phyloP scores from a whole-genome alignment of 2,113 vertebrate species.

The Fulica atra region DNA sequence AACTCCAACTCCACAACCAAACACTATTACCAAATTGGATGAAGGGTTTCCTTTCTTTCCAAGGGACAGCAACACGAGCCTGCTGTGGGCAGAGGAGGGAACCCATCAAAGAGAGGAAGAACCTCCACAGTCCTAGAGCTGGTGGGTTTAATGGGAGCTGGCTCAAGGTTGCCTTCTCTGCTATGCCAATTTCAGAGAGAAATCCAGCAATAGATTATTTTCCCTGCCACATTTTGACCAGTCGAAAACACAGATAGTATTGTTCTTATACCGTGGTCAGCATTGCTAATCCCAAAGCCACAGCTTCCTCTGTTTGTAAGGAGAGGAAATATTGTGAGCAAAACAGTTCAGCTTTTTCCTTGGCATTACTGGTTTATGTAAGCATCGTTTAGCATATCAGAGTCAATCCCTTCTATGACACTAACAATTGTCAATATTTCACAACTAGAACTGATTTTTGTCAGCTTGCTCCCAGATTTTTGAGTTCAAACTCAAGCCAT shows the following conservation, averaged over 20 bases:
- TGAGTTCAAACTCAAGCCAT: not conserved
- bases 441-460: not conserved
- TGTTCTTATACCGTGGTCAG: not conserved
- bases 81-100: not conserved
- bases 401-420: not conserved
- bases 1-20: no score
- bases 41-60: not conserved
- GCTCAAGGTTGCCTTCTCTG: not conserved
- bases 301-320: slow-evolving; percentile 8
- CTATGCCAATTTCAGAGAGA: not conserved
- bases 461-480: not conserved
- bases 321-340: not conserved
- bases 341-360: not conserved
- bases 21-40: not conserved
- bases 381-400: not conserved
- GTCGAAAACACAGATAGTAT: not conserved
- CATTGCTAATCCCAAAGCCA: not conserved
- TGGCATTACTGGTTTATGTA: not conserved
- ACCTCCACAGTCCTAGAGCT: not conserved
- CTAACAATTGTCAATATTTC: not conserved
- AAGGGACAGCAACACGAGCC: rapidly evolving
- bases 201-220: not conserved
- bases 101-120: not conserved
- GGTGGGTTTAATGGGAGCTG: not conserved
- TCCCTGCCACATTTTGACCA: not conserved